Evolutionary conservation across 2,113 vertebrate species (phyloP).

Genomic region (Ciconia stormi): DNA sequence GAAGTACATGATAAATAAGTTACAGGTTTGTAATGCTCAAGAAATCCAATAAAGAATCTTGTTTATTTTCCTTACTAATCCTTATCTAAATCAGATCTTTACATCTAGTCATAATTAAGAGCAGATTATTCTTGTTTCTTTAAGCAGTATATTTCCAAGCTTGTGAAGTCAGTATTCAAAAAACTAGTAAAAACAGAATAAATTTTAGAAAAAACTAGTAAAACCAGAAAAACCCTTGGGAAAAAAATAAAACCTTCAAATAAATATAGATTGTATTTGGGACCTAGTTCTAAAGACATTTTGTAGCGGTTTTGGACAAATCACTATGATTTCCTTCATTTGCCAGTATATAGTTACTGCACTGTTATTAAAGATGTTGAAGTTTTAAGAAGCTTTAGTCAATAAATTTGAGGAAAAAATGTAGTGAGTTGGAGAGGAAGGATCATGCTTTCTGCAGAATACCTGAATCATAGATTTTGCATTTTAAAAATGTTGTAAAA

Average conservation of each 20-base stretch:
- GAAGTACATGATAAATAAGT: neutral
- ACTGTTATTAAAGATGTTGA: neutral
- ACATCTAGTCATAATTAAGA: neutral
- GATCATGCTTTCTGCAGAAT: neutral
- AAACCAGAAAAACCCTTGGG: accelerated
- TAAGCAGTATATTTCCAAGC: neutral
- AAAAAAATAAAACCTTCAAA: neutral
- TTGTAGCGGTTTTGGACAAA: neutral
- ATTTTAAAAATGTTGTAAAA: neutral
- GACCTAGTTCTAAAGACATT: neutral
- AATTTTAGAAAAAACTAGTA: neutral
- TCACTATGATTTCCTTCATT: neutral
- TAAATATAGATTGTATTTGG: neutral
- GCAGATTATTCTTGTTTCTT: neutral
- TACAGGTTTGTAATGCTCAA: neutral
- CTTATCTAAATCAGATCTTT: neutral
- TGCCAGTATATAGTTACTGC: neutral
- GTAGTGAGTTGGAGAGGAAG: neutral
- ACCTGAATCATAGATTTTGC: neutral
- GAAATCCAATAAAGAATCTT: neutral
- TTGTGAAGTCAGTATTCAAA: neutral
- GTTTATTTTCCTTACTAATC: neutral
- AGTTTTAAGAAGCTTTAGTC: neutral
- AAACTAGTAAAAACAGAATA: neutral
- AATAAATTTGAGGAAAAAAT: neutral